These are phyloP conservation scores for Orcinus orca DNA, from an alignment of 2,113 vertebrate genomes.

Conservation along the genomic window DNA sequence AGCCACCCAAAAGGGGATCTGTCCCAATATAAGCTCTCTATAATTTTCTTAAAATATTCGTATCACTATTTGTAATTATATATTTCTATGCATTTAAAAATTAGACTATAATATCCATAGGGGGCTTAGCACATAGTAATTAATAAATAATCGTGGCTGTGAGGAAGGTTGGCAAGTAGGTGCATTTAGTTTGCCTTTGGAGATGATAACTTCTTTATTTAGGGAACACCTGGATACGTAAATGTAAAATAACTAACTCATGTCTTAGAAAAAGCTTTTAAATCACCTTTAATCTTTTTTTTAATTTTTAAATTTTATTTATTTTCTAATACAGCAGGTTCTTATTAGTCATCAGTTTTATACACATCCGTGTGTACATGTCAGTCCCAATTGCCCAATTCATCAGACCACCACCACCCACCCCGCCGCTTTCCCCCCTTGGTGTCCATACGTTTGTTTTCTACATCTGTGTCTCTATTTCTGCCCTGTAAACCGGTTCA, in stretches of 20 bases:
- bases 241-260: background rate
- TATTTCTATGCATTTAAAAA: background rate
- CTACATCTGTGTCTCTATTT: too few relatives aligned
- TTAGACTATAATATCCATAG: background rate
- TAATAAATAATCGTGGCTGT: conserved; percentile 1
- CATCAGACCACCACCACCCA: too few relatives aligned
- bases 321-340: too few relatives aligned
- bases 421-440: too few relatives aligned
- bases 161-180: background rate
- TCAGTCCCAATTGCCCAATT: too few relatives aligned
- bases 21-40: background rate
- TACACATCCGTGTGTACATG: too few relatives aligned
- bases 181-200: background rate
- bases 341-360: too few relatives aligned
- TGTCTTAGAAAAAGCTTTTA: background rate
- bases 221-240: background rate
- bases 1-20: background rate
- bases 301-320: too few relatives aligned
- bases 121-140: background rate
- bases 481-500: too few relatives aligned
- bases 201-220: background rate
- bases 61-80: background rate
- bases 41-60: background rate
- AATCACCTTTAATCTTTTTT: background rate
- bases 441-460: too few relatives aligned